Evolutionary conservation across 92 coral and sea anemone genomes (phyloP), one percentile per base, ranked within the genome.

Genomic region (Scolanthus callimorphus): DNA sequence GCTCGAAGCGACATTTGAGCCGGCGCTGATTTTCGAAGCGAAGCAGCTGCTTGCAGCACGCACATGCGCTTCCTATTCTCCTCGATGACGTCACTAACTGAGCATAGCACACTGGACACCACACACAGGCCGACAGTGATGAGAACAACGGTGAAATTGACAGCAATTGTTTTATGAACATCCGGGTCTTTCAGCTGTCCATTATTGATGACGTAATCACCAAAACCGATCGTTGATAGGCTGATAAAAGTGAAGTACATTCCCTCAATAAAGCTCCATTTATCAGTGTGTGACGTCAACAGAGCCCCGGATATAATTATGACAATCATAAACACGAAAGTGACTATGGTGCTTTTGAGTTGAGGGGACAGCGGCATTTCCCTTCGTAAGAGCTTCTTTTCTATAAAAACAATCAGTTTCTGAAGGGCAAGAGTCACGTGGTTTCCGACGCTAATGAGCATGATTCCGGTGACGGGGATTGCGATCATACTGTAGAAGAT

Each of bases 161-260:
- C 88, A 8, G 90, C 84, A 19, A 84, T 55, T 39, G 89, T 72
- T 51, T 88, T 83, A 1, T 63, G 55, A 55, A 75, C 60, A 39
- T 83, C 85, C 13, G 74, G 60, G 29, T 85, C 79, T 25, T 72
- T 49, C 11, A 83, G 69, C 57, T 80, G 82, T n/a, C 97, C 97
- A 31, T 88, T 69, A 68, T 91, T 91, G 51, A 91, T 70, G 65
- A 91, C 72, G 86, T 80, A 91, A 61, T 91, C 97, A 24, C 97
- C 97, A 54, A 91, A 91, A 1, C 97, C 97, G 27, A 91, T 91
- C 27, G 97, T 91, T 9, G 97, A 82, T 24, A 91, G 76, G 46
- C 96, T 91, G 27, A 91, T 89, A 39, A 91, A 88, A 0, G 74
- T 88, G 82, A 91, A 91, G 45, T 91, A 91, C 52, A 65, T 69